These are phyloP conservation scores for Coregonus clupeaformis DNA, from an alignment of 2,113 vertebrate species.

Conservation along the genomic window DNA sequence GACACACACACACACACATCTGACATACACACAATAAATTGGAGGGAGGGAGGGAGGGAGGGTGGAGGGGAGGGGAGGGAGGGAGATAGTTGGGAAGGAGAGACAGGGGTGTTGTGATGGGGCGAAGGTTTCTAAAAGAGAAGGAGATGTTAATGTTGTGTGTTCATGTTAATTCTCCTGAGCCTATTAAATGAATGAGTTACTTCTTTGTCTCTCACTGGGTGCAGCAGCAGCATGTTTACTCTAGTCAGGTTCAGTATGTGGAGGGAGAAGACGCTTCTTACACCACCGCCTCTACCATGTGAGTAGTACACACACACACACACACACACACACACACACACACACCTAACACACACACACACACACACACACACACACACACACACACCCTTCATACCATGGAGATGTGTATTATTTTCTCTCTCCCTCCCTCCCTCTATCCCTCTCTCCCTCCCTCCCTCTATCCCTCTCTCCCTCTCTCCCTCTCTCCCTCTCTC, in stretches of 20 bases:
- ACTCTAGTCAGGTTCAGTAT: constrained; percentile 90
- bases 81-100: too few species aligned
- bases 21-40: too few species aligned
- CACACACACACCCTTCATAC: background rate
- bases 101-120: too few species aligned
- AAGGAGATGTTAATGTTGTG: constrained; percentile 23
- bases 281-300: constrained; percentile 88
- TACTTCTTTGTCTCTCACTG: constrained; percentile 27
- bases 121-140: too few species aligned
- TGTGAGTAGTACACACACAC: constrained; percentile 65
- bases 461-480: too few species aligned
- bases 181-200: background rate
- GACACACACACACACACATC: too few species aligned
- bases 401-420: too few species aligned
- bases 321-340: background rate
- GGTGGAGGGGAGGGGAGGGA: background rate
- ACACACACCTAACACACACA: background rate
- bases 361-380: constrained; percentile 2
- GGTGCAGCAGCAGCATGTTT: constrained; percentile 87
- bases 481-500: too few species aligned
- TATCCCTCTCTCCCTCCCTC: too few species aligned
- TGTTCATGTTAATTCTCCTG: background rate
- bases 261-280: constrained; percentile 85
- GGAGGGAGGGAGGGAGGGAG: too few species aligned
- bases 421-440: too few species aligned